phyloP scores from a whole-genome alignment of 2,888 invertebrate genomes.

The Platycheirus albimanus region DNA sequence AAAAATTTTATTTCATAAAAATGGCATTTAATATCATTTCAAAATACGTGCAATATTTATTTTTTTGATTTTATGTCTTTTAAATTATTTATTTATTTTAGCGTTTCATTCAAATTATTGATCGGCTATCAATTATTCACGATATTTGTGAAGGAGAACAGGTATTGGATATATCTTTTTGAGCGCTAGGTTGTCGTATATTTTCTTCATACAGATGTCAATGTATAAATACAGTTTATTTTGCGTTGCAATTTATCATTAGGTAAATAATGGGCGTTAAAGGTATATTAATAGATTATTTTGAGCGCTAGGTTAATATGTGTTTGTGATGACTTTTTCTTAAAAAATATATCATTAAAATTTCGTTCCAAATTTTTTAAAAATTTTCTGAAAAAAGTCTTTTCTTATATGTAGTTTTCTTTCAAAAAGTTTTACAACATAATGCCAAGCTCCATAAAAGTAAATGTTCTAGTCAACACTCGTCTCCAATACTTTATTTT shows the following conservation, averaged over 20 bases:
- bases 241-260: constrained; percentile 61
- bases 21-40: not conserved
- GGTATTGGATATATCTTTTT: constrained; percentile 65
- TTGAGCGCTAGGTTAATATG: constrained; percentile 62
- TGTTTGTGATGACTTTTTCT: too few species aligned
- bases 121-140: constrained; percentile 53
- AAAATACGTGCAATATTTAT: not conserved
- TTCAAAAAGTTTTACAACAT: too few species aligned
- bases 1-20: not conserved
- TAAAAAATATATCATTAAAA: too few species aligned
- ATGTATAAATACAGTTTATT: constrained; percentile 27
- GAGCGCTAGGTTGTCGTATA: constrained; percentile 71
- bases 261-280: constrained; percentile 39
- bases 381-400: too few species aligned
- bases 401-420: too few species aligned
- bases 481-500: too few species aligned
- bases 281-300: constrained; percentile 58
- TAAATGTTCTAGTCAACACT: too few species aligned
- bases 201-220: constrained; percentile 12
- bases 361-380: too few species aligned
- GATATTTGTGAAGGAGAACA: constrained; percentile 72
- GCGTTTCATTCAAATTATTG: constrained; percentile 51
- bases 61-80: constrained; percentile 55
- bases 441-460: too few species aligned
- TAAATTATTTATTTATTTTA: constrained; percentile 67